Percentiles rank a stretch among this genome's conserved stretches.
Conservation (phyloP, 2,797 vertebrate species). For the Antrozous pallidus region DNA sequence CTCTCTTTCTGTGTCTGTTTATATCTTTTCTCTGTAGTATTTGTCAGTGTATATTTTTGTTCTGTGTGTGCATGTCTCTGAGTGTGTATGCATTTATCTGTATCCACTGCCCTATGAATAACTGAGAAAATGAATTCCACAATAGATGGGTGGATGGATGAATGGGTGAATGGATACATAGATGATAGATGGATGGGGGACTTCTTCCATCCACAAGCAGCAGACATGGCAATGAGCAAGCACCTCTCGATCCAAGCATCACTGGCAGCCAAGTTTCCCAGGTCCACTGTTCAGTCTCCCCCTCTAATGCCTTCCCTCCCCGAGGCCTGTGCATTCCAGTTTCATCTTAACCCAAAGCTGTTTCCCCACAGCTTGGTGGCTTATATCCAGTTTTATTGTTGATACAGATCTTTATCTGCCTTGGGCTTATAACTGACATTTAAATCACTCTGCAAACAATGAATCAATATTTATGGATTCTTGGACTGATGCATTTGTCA, state of each 20-base stretch:
- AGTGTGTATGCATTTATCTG: not conserved
- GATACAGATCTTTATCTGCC: constrained; percentile 90
- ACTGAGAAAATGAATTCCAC: not conserved
- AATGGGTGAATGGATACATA: not conserved
- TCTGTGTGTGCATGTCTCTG: not conserved
- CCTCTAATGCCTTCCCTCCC: not conserved
- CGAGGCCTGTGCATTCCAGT: constrained; percentile 27
- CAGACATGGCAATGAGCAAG: constrained; percentile 35
- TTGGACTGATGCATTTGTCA: constrained; percentile 86
- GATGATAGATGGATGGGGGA: not conserved
- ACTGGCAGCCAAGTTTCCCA: not conserved
- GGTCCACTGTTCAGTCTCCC: constrained; percentile 34
- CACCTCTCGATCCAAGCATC: not conserved
- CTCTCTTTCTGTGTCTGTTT: not conserved
- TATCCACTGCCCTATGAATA: not conserved
- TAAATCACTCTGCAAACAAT: constrained; percentile 96
- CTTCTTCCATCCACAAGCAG: not conserved
- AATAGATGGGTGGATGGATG: not conserved
- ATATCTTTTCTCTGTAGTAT: not conserved
- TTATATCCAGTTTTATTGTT: constrained; percentile 86
- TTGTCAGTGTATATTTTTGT: not conserved
- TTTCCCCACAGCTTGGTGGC: constrained; percentile 74
- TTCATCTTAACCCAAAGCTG: constrained; percentile 57
- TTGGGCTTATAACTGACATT: constrained; percentile 93
- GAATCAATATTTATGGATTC: constrained; percentile 97